These are phyloP conservation scores for Stichopus horrens DNA, from an alignment of 53 echinoderm and acorn worm genomes.

Conservation along the genomic window DNA sequence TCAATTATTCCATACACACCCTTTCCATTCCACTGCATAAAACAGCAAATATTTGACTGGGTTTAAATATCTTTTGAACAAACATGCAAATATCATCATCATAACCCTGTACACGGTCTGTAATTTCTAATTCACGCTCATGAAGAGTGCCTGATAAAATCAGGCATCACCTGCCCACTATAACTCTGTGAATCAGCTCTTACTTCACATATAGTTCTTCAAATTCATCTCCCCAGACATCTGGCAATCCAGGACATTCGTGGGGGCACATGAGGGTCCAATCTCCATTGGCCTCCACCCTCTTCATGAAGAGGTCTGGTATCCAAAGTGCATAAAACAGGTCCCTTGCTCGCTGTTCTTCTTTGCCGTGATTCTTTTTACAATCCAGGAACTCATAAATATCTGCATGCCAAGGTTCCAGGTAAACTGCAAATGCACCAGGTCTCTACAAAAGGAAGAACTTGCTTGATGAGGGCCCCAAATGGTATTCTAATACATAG, in stretches of 20 bases:
- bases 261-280: constrained; percentile 98
- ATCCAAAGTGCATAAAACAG: constrained; percentile 95
- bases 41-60: background rate
- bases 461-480: too few relatives aligned
- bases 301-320: constrained; percentile 93
- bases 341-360: constrained; percentile 89
- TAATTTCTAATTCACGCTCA: background rate
- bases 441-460: constrained; percentile 64
- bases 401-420: constrained; percentile 99
- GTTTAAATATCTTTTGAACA: background rate
- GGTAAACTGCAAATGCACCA: constrained; percentile 96
- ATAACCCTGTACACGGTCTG: background rate
- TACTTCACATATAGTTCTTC: constrained; percentile 75
- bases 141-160: background rate
- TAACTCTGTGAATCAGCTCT: background rate
- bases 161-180: background rate
- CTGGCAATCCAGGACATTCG: constrained; percentile 77
- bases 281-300: constrained; percentile 75
- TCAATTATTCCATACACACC: too few relatives aligned
- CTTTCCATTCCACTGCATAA: too few relatives aligned
- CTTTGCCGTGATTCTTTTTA: constrained; percentile 95
- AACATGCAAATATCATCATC: background rate
- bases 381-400: constrained; percentile 91
- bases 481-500: too few relatives aligned
- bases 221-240: constrained; percentile 87